Base-by-base conservation (phyloP, 2,797 vertebrate species). In the Brachymystax lenok region DNA sequence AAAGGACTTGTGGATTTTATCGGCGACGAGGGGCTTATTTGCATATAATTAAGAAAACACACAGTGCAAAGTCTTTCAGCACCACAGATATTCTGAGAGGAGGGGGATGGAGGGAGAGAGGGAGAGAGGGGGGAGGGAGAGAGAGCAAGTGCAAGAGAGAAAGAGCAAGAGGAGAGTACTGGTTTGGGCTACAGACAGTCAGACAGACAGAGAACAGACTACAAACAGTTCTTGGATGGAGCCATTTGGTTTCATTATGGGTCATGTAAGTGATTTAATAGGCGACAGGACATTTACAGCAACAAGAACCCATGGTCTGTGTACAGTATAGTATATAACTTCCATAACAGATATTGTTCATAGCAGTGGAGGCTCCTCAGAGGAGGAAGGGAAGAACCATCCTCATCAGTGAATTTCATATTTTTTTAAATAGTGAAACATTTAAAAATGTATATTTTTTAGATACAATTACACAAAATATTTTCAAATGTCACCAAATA, bases 271-370 rank as follows among this genome's bases (percentile, higher is more conserved):
- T 5, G 70, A 72, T 21, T 52, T 75, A 67, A 72, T 73, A 64
- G 69, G 54, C 52, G 52, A 85, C 73, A 80, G 82, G 2, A 80
- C 51, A 14, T 61, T 74, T 68, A 19, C 28, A 30, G 13, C 21
- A 2, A 4, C 7, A 6, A 28, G 56, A 54, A 10, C 2, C 28
- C 27, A 72, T 59, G 19, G 40, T 24, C 8, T 40, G 8, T 33
- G 35, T 83, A 88, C 59, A 84, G 66, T n/a, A 74, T 79, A 81
- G 24, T 79, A 84, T 83, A 81, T 83, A 74, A 84, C 91, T 88
- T 90, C 88, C 80, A 90, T 88, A 76, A 52, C 69, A 74, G 74
- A 46, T 75, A 79, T 80, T 13, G 76, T 77, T 88, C 80, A 82
- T 77, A 1, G 68, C 33, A 35, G 33, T 35, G 33, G 33, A 35